These are phyloP conservation scores for Ophioninae sp. DNA, from an alignment of 2,888 invertebrate species.

Conservation along the genomic window DNA sequence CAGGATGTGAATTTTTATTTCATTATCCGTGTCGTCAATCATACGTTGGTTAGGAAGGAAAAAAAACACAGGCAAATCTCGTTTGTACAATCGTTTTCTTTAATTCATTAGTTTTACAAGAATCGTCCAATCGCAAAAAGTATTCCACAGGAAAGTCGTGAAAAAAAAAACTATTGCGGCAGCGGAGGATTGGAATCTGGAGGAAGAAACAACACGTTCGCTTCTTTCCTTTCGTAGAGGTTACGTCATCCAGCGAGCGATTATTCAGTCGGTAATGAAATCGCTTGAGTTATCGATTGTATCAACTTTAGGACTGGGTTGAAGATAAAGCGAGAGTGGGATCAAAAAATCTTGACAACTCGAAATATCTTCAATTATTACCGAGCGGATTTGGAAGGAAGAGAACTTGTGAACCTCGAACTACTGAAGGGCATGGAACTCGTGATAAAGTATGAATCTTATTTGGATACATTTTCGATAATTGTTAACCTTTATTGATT, in stretches of 20 bases:
- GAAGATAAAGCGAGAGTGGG: too few species aligned
- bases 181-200: not conserved
- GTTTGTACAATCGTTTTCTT: too few species aligned
- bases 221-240: not conserved
- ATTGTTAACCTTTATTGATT: too few species aligned
- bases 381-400: too few species aligned
- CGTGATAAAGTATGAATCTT: too few species aligned
- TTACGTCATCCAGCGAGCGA: not conserved
- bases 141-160: constrained; percentile 6
- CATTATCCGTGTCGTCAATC: not conserved
- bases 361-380: too few species aligned
- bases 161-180: not conserved
- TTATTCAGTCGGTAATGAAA: not conserved
- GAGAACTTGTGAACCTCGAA: too few species aligned
- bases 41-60: not conserved
- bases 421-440: too few species aligned
- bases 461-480: too few species aligned
- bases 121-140: not conserved
- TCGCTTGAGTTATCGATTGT: too few species aligned
- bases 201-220: not conserved
- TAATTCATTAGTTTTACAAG: not conserved
- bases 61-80: not conserved
- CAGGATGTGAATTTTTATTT: not conserved
- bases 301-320: too few species aligned
- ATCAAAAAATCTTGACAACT: too few species aligned